Base-by-base conservation (phyloP, 2,797 vertebrate species). In the Dendrocincla tyrannina region DNA sequence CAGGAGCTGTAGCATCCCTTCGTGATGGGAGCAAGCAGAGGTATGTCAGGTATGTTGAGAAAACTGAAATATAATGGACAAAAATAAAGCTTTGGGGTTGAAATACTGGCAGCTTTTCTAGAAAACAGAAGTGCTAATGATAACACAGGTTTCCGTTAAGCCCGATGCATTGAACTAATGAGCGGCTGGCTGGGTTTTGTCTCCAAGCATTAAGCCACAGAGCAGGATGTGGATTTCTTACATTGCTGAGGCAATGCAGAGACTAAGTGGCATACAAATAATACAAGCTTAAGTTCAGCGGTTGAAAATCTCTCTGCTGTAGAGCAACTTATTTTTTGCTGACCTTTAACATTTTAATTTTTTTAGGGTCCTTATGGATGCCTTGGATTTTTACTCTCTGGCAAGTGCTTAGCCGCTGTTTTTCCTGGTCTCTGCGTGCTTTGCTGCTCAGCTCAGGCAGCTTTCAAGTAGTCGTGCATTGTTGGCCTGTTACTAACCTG, bases 171-270 rank as follows among this genome's bases (percentile, higher is more conserved):
- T 24, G 86, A 95, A 74, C 89, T 90, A 68, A 92, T 46, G 59
- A 95, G 93, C 90, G 92, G 93, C 96, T 97, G 93, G 63, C 85
- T 95, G 85, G 10, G 68, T 79, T 95, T 85, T 95, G 87, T 89
- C 70, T 88, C 56, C 1, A 39, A 95, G 77, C 67, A 74, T 64
- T 91, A 84, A 93, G 81, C 88, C 93, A 75, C 83, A 91, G 89
- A 93, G 79, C 88, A 94, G 84, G 89, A 94, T 95, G 87, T 86
- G 86, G 84, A 91, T 94, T 96, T 93, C 93, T 92, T 33, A 60
- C 85, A 85, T 95, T 89, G 84, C 88, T 78, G 85, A 80, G 76
- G 69, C 66, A 12, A 82, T 30, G 15, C 60, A 75, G 76, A 95
- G 81, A 52, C 67, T 64, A 92, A 88, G 74, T 88, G 66, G 80